phyloP scores from a whole-genome alignment of 64 coral and sea anemone species.

The Montipora efflorescens region DNA sequence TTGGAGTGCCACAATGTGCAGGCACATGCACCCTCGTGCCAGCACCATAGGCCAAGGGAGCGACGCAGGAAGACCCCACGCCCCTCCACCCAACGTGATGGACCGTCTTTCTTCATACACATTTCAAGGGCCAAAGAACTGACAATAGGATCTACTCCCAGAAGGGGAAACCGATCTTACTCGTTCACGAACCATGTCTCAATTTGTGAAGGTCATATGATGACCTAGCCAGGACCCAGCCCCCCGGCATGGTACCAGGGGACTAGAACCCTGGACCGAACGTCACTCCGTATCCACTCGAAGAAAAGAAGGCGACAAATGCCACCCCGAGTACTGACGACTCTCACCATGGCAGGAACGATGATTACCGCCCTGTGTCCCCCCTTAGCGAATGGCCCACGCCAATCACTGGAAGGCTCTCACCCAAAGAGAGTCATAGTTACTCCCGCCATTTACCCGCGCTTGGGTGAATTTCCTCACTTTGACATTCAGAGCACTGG shows the following conservation, averaged over 20 bases:
- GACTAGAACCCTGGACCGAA: not conserved
- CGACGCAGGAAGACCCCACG: not conserved
- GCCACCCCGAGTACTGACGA: not conserved
- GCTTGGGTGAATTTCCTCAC: no score
- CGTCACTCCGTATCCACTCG: not conserved
- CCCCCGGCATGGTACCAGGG: no score
- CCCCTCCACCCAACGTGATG: not conserved
- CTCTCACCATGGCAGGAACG: not conserved
- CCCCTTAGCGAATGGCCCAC: no score
- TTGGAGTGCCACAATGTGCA: not conserved
- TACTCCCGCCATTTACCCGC: not conserved
- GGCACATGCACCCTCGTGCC: no score
- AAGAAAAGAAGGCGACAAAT: not conserved
- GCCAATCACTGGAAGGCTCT: not conserved
- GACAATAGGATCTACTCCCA: not conserved
- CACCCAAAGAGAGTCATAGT: not conserved
- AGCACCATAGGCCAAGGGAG: not conserved
- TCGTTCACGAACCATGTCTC: no score
- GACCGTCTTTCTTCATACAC: not conserved
- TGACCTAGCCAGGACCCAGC: not conserved
- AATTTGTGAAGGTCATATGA: not conserved
- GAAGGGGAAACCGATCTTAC: no score
- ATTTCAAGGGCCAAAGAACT: not conserved
- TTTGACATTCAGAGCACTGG: no score
- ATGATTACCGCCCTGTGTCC: not conserved